These are phyloP conservation scores for Sturmia bella DNA, from an alignment of 2,888 invertebrate genomes.

Conservation along the genomic window DNA sequence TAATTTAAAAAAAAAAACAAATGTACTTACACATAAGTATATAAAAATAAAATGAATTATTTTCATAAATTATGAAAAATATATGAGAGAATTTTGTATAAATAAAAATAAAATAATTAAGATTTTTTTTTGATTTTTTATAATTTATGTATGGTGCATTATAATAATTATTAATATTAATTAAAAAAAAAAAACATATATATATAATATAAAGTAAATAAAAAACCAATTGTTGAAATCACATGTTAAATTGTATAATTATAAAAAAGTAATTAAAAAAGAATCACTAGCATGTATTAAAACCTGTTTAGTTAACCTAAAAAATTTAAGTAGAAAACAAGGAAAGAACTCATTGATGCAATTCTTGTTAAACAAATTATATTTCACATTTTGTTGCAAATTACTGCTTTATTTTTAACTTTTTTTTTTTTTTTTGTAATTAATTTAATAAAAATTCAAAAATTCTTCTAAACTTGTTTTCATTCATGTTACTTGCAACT, in stretches of 20 bases:
- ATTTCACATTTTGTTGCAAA: conserved; percentile 33
- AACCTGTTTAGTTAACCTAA: conserved; percentile 34
- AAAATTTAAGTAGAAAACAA: conserved; percentile 36
- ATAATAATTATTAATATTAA: conserved; percentile 62
- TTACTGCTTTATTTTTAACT: conserved; percentile 4
- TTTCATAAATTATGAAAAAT: conserved; percentile 73
- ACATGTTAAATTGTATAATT: conserved; percentile 75
- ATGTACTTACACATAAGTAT: conserved; percentile 28
- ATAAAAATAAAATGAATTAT: conserved; percentile 58
- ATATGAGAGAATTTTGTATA: conserved; percentile 70
- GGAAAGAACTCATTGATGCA: conserved; percentile 33
- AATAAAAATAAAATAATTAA: conserved; percentile 68
- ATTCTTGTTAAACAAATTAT: conserved; percentile 5
- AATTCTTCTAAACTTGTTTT: conserved; percentile 11
- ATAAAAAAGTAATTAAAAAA: conserved; percentile 49
- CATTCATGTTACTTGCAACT: conserved; percentile 32
- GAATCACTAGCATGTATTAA: conserved; percentile 38
- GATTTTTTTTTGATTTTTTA: conserved; percentile 68
- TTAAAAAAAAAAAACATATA: conserved; percentile 51
- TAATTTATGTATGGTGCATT: conserved; percentile 72
- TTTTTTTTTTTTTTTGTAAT: neutral
- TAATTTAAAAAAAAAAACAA: conserved; percentile 54
- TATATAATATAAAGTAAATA: conserved; percentile 62
- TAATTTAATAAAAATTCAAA: neutral
- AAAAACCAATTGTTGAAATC: conserved; percentile 67